phyloP scores from a whole-genome alignment of 2,113 vertebrate genomes.

The Chloebia gouldiae region DNA sequence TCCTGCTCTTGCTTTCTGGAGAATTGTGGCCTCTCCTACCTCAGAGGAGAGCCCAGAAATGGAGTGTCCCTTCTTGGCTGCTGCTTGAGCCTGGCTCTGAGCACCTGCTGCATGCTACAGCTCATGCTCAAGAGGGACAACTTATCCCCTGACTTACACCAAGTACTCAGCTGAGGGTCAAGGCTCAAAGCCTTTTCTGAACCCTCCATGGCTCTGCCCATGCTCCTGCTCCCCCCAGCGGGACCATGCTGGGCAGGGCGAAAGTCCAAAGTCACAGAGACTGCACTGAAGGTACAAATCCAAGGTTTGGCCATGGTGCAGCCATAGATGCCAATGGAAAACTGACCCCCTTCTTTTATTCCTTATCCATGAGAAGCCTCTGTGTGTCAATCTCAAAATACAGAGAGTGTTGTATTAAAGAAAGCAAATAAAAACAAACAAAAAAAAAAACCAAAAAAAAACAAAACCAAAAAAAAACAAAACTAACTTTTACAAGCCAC shows the following conservation, averaged over 20 bases:
- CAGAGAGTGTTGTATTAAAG: background rate
- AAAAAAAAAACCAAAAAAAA: too few species aligned
- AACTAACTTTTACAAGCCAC: constrained; percentile 31
- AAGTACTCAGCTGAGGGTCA: background rate
- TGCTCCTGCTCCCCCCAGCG: background rate
- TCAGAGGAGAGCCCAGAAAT: background rate
- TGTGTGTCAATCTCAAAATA: background rate
- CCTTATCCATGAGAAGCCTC: background rate
- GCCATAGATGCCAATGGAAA: background rate
- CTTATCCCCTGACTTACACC: background rate
- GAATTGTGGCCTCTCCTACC: background rate
- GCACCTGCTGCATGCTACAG: background rate
- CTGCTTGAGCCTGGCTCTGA: background rate
- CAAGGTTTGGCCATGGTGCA: background rate
- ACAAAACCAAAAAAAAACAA: background rate
- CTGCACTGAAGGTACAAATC: background rate
- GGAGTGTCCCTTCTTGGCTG: background rate
- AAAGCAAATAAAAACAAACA: background rate
- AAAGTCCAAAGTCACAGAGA: rapidly evolving
- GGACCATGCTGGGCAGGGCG: background rate
- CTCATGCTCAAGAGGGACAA: background rate
- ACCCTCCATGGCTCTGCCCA: too few species aligned
- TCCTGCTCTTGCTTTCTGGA: background rate
- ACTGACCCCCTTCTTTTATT: background rate
- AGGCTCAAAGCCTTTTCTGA: background rate